These are phyloP conservation scores for Leucophenga varia DNA, from an alignment of 1,140 invertebrate genomes.

Conservation along the genomic window DNA sequence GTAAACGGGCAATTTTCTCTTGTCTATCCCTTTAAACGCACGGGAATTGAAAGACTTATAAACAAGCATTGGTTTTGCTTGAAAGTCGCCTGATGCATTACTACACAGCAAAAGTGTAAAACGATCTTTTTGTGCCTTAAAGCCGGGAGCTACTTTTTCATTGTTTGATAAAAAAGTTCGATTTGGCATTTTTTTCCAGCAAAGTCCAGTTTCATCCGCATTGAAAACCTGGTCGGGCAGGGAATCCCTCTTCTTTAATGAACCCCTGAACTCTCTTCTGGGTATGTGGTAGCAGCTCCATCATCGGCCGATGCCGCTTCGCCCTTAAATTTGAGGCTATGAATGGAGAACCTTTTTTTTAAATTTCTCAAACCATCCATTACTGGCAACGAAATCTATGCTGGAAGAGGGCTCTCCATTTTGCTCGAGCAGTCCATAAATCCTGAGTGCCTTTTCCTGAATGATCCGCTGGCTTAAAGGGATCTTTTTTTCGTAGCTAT, in stretches of 20 bases:
- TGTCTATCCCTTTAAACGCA: no score
- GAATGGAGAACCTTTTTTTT: constrained; percentile 3
- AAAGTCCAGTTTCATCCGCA: constrained; percentile 55
- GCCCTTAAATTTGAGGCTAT: constrained; percentile 6
- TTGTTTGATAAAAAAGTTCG: no score
- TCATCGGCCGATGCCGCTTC: constrained; percentile 6
- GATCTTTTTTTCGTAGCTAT: constrained; percentile 28
- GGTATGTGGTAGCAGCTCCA: constrained; percentile 5
- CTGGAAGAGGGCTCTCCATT: constrained; percentile 12
- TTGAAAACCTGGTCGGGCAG: constrained; percentile 55
- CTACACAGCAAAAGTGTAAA: no score
- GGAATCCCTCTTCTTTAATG: constrained; percentile 23
- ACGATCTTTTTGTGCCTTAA: constrained; percentile 58
- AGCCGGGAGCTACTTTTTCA: no score
- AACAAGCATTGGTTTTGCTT: no score
- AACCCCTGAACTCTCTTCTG: constrained; percentile 5
- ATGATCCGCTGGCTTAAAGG: constrained; percentile 26
- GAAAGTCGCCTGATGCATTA: no score
- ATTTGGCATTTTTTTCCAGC: constrained; percentile 58
- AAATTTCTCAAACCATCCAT: constrained; percentile 18
- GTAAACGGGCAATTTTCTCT: no score
- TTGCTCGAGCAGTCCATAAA: constrained; percentile 15
- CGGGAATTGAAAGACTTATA: no score
- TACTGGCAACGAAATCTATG: constrained; percentile 16
- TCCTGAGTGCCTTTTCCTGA: constrained; percentile 29